Base-by-base conservation (phyloP, 2,113 vertebrate genomes). In the Podiceps cristatus region DNA sequence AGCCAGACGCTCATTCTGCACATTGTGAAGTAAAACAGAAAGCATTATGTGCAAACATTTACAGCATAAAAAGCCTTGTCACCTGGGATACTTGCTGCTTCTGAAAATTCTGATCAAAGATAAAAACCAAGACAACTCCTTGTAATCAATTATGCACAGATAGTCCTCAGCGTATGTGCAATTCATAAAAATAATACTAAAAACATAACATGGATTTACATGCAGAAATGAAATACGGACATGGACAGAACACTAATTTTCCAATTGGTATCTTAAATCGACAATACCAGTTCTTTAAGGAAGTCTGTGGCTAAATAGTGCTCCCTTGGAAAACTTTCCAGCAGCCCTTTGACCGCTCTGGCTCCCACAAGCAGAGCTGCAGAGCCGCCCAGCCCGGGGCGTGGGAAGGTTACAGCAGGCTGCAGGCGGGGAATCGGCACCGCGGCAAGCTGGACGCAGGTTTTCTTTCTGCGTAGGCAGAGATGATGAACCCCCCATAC, bases 51-150 rank as follows among this genome's bases (percentile, higher is more conserved):
- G 96, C 89, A 96, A 97, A 96, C 93, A 96, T 87, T 96, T 93
- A 62, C 94, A 77, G 89, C 81, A 94, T 52, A 58, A 90, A 96
- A 95, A 94, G 37, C 94, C 29, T 82, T 0, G 2, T 95, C 95
- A 96, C 89, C 95, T 96, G 95, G 95, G 96, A 96, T 96, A 44
- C 81, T 88, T 80, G 77, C 94, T 93, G 91, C 84, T 93, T 94
- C 89, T 93, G 85, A 94, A 94, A 96, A 93, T 78, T 76, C 89
- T 95, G 95, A 96, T 96, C 93, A 94, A 93, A 97, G 95, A 97
- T 96, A 97, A 97, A 96, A 93, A 76, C 80, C 91, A 93, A 94
- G 96, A 96, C 94, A 91, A 95, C 77, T 90, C 91, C 87, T 81
- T 80, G 87, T 67, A 96, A 94, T 96, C 96, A 97, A 74, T 97